Base-by-base conservation (phyloP, 2,888 invertebrate species). In the Hydriomena furcata region DNA sequence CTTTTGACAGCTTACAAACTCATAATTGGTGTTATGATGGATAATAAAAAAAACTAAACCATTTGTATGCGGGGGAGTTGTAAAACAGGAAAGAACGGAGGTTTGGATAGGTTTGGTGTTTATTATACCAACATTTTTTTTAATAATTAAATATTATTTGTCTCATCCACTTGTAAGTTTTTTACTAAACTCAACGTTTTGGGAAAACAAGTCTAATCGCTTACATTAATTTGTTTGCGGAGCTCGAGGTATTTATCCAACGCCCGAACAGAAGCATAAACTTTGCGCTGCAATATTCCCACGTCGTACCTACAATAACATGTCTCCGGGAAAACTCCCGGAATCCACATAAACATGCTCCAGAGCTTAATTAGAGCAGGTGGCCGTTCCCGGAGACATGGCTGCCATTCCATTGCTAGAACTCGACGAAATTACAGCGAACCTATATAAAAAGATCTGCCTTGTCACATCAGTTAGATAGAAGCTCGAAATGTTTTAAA, bases 361-460 rank as follows among this genome's bases (percentile, higher is more conserved):
- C 35, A 55, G 58, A 52, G 52, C 59, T 61, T 61, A 56, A 61
- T 61, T 61, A 59, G 52, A 50, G 51, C 61, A 61, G 61, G 60
- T 61, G 58, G 50, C 23, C 35, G 40, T 55, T 49, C 34, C 23
- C 28, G 28, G 32, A 49, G 55, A 48, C 55, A 46, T 51, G 43
- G 30, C 50, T 43, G 40, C 40, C 56, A 59, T 59, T 51, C 56
- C 56, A 48, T 56, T 52, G 54, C 53, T 51, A 35, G 52, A 35
- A 28, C 35, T 23, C 23, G 21, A 35, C 31, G 41, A 47, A 47
- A 52, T 52, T 47, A 43, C 52, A 24, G n/a, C 12, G 27, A n/a
- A n/a, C n/a, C n/a, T n/a, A n/a, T 12, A 27, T 12, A 21, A 40
- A 28, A 46, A 38, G 6, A 32, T 8, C 17, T 40, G n/a, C n/a